phyloP scores from a whole-genome alignment of 1,140 invertebrate species.

The Metaphire vulgaris region DNA sequence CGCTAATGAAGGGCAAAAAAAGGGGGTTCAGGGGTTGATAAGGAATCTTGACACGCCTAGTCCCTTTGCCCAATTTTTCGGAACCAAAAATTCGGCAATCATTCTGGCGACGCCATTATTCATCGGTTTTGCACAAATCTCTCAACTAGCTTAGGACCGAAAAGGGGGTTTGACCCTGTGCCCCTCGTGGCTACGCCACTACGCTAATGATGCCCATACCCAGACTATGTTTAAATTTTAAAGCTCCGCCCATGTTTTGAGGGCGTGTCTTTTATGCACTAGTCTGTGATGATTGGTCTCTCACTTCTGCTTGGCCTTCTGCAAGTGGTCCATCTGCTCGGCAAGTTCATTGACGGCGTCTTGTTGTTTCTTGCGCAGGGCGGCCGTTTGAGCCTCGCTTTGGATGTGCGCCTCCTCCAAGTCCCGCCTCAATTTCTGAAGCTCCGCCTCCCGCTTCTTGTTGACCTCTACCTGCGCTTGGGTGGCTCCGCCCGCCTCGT shows the following conservation, averaged over 20 bases:
- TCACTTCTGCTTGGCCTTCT: conserved; percentile 97
- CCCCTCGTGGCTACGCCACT: not conserved
- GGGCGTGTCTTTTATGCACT: conserved; percentile 77
- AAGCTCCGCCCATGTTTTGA: not conserved
- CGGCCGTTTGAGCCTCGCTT: conserved; percentile 88
- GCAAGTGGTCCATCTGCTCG: conserved; percentile 97
- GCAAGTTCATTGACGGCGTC: conserved; percentile 87
- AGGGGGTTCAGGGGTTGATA: no score
- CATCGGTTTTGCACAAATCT: no score
- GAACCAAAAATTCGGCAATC: no score
- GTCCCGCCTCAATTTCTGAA: conserved; percentile 94
- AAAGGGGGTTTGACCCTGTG: no score
- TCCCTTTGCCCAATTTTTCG: no score
- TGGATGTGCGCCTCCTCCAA: conserved; percentile 97
- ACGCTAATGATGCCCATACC: not conserved
- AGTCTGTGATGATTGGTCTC: conserved; percentile 47
- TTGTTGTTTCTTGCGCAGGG: conserved; percentile 98
- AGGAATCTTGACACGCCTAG: no score
- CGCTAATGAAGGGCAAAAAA: no score
- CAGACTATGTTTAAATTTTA: not conserved
- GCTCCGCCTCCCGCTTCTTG: conserved; percentile 98
- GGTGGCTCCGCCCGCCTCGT: conserved; percentile 97
- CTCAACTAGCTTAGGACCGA: no score
- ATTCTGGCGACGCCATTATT: no score
- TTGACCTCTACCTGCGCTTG: conserved; percentile 93